A percentile compares a stretch with the other conserved stretches of the same genome.
These are phyloP conservation scores for Panopea generosa DNA, from an alignment of 2,888 invertebrate species.

Conservation along the genomic window DNA sequence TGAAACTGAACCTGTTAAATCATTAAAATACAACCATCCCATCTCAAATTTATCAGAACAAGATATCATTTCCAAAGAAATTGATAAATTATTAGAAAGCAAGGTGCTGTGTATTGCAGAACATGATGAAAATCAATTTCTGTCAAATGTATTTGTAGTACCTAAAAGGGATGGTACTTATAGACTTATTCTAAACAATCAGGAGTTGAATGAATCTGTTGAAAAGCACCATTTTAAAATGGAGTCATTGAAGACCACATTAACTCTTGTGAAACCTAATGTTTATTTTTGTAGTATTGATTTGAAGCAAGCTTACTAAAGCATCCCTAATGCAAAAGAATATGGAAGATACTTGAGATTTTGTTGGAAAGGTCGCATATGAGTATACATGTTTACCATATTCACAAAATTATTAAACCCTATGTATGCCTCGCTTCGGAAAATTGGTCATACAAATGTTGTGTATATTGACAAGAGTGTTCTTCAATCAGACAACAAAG, in stretches of 20 bases:
- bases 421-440: conserved; percentile 17
- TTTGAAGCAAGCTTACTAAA: no score
- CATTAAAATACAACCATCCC: no score
- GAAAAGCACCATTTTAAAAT: conserved; percentile 62
- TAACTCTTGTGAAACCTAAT: conserved; percentile 26
- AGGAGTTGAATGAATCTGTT: conserved; percentile 39
- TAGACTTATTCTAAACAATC: no score
- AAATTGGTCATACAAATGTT: conserved; percentile 8
- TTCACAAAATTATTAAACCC: conserved; percentile 46
- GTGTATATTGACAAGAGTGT: conserved; percentile 15
- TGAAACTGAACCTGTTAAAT: no score
- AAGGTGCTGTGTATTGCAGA: no score
- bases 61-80: no score
- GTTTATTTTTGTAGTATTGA: conserved; percentile 60
- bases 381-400: conserved; percentile 5
- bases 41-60: no score
- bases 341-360: conserved; percentile 53
- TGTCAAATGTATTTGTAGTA: no score
- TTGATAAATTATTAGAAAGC: no score
- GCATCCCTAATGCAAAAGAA: conserved; percentile 23
- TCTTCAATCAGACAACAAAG: neutral
- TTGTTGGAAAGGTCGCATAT: neutral
- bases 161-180: no score
- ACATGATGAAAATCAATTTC: no score
- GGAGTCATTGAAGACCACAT: conserved; percentile 52